These are phyloP conservation scores for Laodelphax striatellus DNA, from an alignment of 1,140 invertebrate species.

Conservation along the genomic window DNA sequence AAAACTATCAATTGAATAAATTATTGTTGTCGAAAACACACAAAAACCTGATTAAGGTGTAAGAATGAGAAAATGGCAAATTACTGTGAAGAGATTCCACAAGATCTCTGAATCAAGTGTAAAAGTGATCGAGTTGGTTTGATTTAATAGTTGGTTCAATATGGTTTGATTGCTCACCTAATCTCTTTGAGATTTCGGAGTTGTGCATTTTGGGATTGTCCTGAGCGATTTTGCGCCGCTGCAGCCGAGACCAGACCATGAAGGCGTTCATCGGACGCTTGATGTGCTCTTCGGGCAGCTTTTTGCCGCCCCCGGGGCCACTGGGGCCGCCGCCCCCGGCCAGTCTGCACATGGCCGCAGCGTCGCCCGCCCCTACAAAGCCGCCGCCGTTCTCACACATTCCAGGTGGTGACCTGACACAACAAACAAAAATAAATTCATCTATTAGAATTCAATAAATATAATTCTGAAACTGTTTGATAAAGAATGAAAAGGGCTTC, in stretches of 20 bases:
- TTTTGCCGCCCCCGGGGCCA: slow-evolving; percentile 21
- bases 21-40: too few relatives aligned
- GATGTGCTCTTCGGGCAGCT: slow-evolving; percentile 41
- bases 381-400: slow-evolving; percentile 12
- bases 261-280: slow-evolving; percentile 55
- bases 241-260: slow-evolving; percentile 77
- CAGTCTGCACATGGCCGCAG: neutral
- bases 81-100: too few relatives aligned
- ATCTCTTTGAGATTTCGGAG: slow-evolving; percentile 89
- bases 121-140: too few relatives aligned
- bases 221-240: slow-evolving; percentile 84
- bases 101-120: too few relatives aligned
- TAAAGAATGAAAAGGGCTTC: too few relatives aligned
- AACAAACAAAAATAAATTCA: neutral
- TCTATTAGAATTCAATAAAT: too few relatives aligned
- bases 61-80: too few relatives aligned
- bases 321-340: neutral
- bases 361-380: neutral
- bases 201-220: slow-evolving; percentile 99
- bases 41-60: too few relatives aligned
- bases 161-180: too few relatives aligned
- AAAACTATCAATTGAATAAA: too few relatives aligned
- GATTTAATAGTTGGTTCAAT: too few relatives aligned
- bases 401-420: slow-evolving; percentile 10
- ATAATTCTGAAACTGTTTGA: too few relatives aligned